Base-by-base conservation (phyloP, 2,888 invertebrate species). In the Frankliniella intonsa region DNA sequence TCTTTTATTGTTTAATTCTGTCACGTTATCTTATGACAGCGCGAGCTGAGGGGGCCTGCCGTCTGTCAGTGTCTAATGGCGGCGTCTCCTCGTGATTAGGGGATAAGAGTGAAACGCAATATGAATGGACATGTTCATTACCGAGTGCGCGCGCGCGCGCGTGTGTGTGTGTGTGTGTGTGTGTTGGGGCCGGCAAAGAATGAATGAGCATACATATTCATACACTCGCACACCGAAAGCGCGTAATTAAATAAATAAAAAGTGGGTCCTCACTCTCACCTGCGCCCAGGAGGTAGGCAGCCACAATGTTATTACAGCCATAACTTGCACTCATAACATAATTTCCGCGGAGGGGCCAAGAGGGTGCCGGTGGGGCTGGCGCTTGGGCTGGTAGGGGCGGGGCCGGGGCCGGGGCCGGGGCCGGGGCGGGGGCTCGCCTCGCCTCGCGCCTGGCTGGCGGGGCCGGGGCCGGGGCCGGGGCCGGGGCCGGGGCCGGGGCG, bases 301-400 rank as follows among this genome's bases (percentile, higher is more conserved):
- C 25, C 69, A 76, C 69, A 76, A 22, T 76, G 69, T 76, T 76
- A 76, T 76, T 76, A 76, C 69, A 76, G 69, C 69, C 69, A 76
- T 76, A 76, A 76, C 69, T 76, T 76, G 69, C 69, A 76, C 69
- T 76, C 69, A 76, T 76, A 76, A 76, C 69, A 76, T 76, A 76
- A 76, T 76, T 76, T 76, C 69, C 69, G 69, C 11, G 69, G 69
- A 76, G 25, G 69, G 69, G 69, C 69, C 12, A 12, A 25, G 62
- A 62, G 69, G 69, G 38, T 38, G 38, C 69, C 22, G 69, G 69
- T 55, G 55, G 55, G 55, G 55, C 19, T 14, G 69, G 69, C 69
- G 2, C 69, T 8, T 22, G 25, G 12, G 69, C 69, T 25, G 25
- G 25, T 5, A 76, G 69, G 25, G n/a, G 69, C 12, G 69, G 69